Evolutionary conservation across 2,113 vertebrate genomes (phyloP), one percentile per base, ranked within the genome.

Genomic region (Morone saxatilis): DNA sequence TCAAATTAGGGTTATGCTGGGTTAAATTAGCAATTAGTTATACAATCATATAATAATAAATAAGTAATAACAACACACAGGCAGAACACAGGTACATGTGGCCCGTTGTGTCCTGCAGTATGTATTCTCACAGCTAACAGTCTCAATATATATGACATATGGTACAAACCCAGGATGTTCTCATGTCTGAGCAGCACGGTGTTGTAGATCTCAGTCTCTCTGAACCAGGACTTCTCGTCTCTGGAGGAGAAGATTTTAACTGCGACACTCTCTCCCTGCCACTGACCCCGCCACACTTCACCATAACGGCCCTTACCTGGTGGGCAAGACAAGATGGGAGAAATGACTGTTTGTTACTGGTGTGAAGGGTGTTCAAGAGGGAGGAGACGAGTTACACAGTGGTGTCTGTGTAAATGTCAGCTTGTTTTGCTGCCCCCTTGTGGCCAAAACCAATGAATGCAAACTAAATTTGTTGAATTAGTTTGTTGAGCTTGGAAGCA

Each of bases 141-240:
- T 53, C 50, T 17, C 45, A 19, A 8, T 36, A 59, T 3, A 12
- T 9, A 19, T 22, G 36, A 20, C 19, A 60, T 25, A 47, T n/a
- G 5, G 11, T n/a, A 87, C 96, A 80, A 85, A 99, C 98, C 98
- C 65, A 99, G 93, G 67, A 99, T 99, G 81, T 99, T 99, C 85
- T 99, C 98, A 0, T 99, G 98, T 66, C 98, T 95, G 88, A 99
- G 95, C 91, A 99, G 96, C 40, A 99, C 98, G 1, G 98, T 99
- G 95, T 99, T 99, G 94, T 99, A 99, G 91, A 99, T 92, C 84
- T 99, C 98, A 0, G 98, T 99, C 94, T 99, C 98, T 90, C 98
- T 94, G 95, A 99, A 99, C 98, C 98, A 99, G n/a, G 98, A 99
- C 90, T 99, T 99, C 86, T 99, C 98, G 65, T 99, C 98, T 82